phyloP scores from a whole-genome alignment of 2,797 vertebrate genomes.

The Gobionotothen gibberifrons region DNA sequence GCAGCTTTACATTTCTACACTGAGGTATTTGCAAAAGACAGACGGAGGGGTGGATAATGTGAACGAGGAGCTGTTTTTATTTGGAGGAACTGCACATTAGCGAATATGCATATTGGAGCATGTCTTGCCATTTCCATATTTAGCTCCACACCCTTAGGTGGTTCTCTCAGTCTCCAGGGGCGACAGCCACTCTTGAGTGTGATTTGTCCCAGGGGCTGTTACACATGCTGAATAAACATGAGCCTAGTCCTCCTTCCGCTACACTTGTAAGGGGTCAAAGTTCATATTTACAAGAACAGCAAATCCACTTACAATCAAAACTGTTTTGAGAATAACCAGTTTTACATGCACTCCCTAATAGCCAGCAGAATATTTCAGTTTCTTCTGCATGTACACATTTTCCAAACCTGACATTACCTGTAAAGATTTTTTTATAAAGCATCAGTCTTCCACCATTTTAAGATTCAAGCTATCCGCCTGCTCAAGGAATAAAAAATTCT shows the following conservation, averaged over 20 bases:
- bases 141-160: conserved; percentile 77
- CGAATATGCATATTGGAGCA: conserved; percentile 74
- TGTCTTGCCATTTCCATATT: conserved; percentile 79
- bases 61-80: conserved; percentile 54
- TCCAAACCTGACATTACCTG: not conserved
- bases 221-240: conserved; percentile 81
- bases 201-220: conserved; percentile 81
- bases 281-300: conserved; percentile 76
- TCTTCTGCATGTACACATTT: conserved; percentile 5
- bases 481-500: not conserved
- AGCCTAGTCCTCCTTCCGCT: conserved; percentile 76
- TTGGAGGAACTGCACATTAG: conserved; percentile 59
- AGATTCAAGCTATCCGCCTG: not conserved
- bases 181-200: conserved; percentile 75
- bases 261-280: conserved; percentile 80
- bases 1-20: conserved; percentile 33
- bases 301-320: conserved; percentile 78
- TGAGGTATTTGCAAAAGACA: conserved; percentile 47
- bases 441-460: not conserved
- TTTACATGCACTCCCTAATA: conserved; percentile 11
- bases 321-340: conserved; percentile 42
- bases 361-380: not conserved
- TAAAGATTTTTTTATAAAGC: conserved; percentile 8
- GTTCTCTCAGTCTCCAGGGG: conserved; percentile 73
- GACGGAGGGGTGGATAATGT: conserved; percentile 7